Evolutionary conservation across 2,888 invertebrate species (phyloP), one percentile per base, ranked within the genome.

Genomic region (Volucella inanis): DNA sequence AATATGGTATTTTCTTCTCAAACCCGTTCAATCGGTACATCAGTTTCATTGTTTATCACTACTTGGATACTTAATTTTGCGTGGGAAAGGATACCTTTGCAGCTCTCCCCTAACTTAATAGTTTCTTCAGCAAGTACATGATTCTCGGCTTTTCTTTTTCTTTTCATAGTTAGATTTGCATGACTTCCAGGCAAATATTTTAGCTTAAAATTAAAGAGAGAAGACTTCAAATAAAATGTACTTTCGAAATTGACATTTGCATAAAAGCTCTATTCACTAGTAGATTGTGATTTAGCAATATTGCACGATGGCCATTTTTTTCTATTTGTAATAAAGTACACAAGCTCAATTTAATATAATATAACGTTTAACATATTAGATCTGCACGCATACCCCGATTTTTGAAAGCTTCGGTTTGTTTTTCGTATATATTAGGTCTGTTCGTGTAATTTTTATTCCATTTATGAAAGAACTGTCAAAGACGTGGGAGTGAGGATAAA

Each of bases 1-100:
- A 93, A 91, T 77, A 65, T 81, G 18, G 88, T 88, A 6, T 84
- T 65, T 18, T 89, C 88, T 15, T 91, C 91, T 91, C 91, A 91
- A 47, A 79, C 80, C 18, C 91, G 89, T 11, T 82, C 76, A 10
- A 89, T 15, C 8, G 59, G 18, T 12, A 52, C 59, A 9, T 52
- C 18, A 10, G 2, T 9, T 0, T 12, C 3, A 10, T 0, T 14
- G 22, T 12, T 52, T 12, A 38, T 47, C 1, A 50, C 45, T 10
- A 2, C 4, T n/a, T 49, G 12, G 2, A 3, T 38, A 12, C 38
- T 15, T 38, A 68, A 9, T n/a, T 79, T 84, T 9, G 74, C 9
- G 6, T 54, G 59, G 3, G 3, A 3, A 0, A 83, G 12, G 0
- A 83, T 10, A 9, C 14, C n/a, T 10, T 45, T n/a, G 12, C 72